phyloP scores from a whole-genome alignment of 1,140 invertebrate species.

The Samia ricini region DNA sequence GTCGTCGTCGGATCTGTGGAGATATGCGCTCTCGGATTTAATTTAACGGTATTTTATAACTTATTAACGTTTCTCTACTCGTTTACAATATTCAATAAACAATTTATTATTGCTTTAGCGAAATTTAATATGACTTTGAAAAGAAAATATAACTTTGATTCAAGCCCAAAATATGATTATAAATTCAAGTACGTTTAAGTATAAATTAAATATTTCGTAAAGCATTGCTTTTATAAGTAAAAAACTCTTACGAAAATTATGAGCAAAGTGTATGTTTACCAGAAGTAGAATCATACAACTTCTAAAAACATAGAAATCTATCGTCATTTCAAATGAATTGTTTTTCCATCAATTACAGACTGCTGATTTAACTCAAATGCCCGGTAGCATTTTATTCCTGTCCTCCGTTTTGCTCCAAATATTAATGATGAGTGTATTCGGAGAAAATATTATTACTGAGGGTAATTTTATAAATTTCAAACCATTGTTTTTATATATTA shows the following conservation, averaged over 20 bases:
- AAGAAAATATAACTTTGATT: too few species aligned
- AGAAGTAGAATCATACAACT: too few species aligned
- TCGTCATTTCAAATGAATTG: too few species aligned
- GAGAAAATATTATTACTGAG: conserved; percentile 58
- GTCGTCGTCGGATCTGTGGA: conserved; percentile 56
- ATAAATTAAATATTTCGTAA: neutral
- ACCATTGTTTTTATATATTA: neutral
- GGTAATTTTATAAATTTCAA: conserved; percentile 28
- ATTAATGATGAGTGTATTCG: conserved; percentile 61
- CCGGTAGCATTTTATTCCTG: conserved; percentile 52
- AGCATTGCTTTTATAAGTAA: neutral
- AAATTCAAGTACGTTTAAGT: too few species aligned
- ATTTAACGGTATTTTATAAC: conserved; percentile 46
- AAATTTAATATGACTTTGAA: neutral
- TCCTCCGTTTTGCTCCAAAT: conserved; percentile 54
- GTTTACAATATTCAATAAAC: neutral
- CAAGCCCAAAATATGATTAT: too few species aligned
- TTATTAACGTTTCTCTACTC: neutral
- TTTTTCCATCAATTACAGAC: conserved; percentile 32
- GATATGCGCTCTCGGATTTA: conserved; percentile 63
- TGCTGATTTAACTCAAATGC: conserved; percentile 42
- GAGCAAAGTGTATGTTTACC: conserved; percentile 4
- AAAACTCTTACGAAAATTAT: neutral
- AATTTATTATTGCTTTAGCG: neutral
- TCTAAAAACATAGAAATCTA: too few species aligned